These are phyloP conservation scores for Trachelus troglodyta DNA, from an alignment of 2,888 invertebrate species.

Conservation along the genomic window DNA sequence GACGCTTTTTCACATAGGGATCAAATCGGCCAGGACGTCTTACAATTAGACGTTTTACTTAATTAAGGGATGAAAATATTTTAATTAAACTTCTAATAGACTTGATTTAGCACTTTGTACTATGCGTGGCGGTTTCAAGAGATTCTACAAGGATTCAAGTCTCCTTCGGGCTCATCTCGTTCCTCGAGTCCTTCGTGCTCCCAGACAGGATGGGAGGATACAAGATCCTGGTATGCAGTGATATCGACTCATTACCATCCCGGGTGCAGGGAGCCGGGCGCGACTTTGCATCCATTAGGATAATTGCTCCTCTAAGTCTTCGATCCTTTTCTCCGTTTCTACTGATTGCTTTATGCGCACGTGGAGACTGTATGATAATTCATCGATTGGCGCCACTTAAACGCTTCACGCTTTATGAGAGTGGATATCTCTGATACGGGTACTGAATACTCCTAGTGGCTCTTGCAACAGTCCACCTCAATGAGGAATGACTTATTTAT, in stretches of 20 bases:
- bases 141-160: not conserved
- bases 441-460: not conserved
- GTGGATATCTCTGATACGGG: not conserved
- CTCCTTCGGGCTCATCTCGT: constrained; percentile 13
- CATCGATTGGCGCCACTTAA: constrained; percentile 34
- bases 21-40: not conserved
- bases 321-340: not conserved
- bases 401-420: not conserved
- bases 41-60: not conserved
- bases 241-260: constrained; percentile 67
- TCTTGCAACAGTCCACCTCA: not conserved
- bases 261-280: constrained; percentile 58
- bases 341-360: constrained; percentile 44
- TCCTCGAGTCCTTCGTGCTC: constrained; percentile 11
- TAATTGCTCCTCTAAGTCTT: constrained; percentile 63
- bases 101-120: not conserved
- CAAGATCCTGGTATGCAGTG: constrained; percentile 65
- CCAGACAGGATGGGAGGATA: constrained; percentile 42
- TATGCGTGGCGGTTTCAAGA: not conserved
- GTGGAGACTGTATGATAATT: constrained; percentile 38
- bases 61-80: not conserved
- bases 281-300: constrained; percentile 67
- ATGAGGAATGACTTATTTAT: not conserved
- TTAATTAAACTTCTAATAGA: not conserved
- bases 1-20: not conserved